Conservation (phyloP, 1,140 invertebrate species). For the Drosophila bocki region DNA sequence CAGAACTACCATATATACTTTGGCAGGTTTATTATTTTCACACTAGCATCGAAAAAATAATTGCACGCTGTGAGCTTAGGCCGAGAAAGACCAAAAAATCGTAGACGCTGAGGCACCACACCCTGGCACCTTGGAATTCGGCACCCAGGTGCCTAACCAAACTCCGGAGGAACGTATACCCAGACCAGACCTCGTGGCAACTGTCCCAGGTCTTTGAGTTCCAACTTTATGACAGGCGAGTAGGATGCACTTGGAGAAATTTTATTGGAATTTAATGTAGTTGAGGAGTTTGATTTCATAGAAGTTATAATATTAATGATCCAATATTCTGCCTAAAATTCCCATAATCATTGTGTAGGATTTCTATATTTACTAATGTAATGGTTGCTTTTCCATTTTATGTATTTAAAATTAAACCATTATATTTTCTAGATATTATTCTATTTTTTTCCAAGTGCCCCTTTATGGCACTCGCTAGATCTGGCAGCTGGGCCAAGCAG, state of each 20-base stretch:
- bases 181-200: constrained; percentile 64
- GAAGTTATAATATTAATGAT: too few species aligned
- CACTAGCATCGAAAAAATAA: constrained; percentile 69
- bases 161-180: constrained; percentile 2
- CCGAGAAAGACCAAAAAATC: constrained; percentile 34
- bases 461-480: constrained; percentile 60
- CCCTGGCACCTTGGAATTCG: constrained; percentile 39
- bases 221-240: constrained; percentile 62
- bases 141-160: constrained; percentile 12
- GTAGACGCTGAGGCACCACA: constrained; percentile 72
- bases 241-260: constrained; percentile 29
- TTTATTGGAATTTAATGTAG: background rate
- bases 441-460: constrained; percentile 12
- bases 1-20: constrained; percentile 25
- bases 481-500: constrained; percentile 60
- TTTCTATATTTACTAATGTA: too few species aligned
- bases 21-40: constrained; percentile 82
- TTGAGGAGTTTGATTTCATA: too few species aligned
- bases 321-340: too few species aligned
- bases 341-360: too few species aligned
- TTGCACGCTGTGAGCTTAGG: constrained; percentile 79
- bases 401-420: background rate
- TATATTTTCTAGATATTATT: background rate
- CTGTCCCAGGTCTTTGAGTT: constrained; percentile 37
- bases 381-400: background rate